phyloP scores from a whole-genome alignment of 2,797 vertebrate genomes.

The Ispidina lecontei region DNA sequence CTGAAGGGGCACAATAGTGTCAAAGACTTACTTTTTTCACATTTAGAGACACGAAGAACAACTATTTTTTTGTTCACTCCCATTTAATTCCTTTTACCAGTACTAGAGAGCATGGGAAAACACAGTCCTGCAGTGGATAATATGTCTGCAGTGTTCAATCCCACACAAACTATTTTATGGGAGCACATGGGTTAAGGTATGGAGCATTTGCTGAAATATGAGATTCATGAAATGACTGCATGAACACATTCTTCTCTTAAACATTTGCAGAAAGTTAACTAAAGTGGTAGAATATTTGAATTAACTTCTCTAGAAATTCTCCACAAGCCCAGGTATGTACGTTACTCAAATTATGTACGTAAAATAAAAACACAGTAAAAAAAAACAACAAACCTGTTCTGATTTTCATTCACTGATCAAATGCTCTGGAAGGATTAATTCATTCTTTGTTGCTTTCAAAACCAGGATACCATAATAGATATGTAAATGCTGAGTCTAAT shows the following conservation, averaged over 20 bases:
- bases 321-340: neutral
- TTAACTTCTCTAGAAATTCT: neutral
- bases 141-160: neutral
- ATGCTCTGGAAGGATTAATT: neutral
- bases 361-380: neutral
- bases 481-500: neutral
- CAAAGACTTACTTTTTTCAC: neutral
- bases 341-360: neutral
- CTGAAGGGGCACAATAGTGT: accelerated
- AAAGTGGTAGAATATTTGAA: neutral
- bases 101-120: neutral
- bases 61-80: neutral
- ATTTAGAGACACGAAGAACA: neutral
- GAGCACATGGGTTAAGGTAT: neutral
- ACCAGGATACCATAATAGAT: neutral
- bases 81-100: neutral
- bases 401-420: neutral
- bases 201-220: neutral
- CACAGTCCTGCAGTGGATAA: neutral
- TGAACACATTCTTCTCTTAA: neutral
- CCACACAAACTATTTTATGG: neutral
- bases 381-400: neutral
- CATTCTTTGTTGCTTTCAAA: neutral
- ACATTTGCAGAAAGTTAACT: neutral
- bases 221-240: neutral